Evolutionary conservation across 37 sponge, comb jelly and placozoan genomes (phyloP).

Genomic region (Cladorhizidae sp.): DNA sequence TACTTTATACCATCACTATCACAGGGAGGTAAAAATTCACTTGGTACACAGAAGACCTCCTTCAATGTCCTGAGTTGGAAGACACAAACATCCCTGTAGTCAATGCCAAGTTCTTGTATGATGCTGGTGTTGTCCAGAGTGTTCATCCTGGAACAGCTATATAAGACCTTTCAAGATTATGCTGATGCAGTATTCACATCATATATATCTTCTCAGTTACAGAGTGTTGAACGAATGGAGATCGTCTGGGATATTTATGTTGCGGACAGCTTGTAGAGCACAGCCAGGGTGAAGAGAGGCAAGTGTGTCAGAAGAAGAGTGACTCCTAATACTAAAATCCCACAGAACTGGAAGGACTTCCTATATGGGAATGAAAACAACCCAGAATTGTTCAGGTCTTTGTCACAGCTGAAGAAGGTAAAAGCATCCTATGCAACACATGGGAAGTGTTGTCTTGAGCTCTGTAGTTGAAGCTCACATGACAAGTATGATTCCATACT

Average conservation of each 20-base stretch:
- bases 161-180: conserved; percentile 36
- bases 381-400: conserved; percentile 25
- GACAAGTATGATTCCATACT: conserved; percentile 21
- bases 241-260: conserved; percentile 34
- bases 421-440: conserved; percentile 9
- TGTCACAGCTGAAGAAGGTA: background rate
- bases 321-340: background rate
- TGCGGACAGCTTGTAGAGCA: conserved; percentile 19
- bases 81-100: conserved; percentile 15
- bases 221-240: conserved; percentile 14
- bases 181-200: conserved; percentile 8
- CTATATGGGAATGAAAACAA: conserved; percentile 28
- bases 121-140: conserved; percentile 28
- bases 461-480: conserved; percentile 25
- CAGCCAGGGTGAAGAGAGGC: conserved; percentile 30
- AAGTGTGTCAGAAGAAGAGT: conserved; percentile 40
- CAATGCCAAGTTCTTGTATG: conserved; percentile 24
- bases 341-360: conserved; percentile 27
- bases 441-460: background rate
- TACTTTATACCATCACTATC: no score
- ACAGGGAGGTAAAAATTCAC: no score
- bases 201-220: conserved; percentile 15
- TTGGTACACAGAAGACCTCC: no score
- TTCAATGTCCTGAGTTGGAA: conserved; percentile 11
- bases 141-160: conserved; percentile 18